Base-by-base conservation (phyloP, 2,888 invertebrate genomes). In the Thymelicus lineola region DNA sequence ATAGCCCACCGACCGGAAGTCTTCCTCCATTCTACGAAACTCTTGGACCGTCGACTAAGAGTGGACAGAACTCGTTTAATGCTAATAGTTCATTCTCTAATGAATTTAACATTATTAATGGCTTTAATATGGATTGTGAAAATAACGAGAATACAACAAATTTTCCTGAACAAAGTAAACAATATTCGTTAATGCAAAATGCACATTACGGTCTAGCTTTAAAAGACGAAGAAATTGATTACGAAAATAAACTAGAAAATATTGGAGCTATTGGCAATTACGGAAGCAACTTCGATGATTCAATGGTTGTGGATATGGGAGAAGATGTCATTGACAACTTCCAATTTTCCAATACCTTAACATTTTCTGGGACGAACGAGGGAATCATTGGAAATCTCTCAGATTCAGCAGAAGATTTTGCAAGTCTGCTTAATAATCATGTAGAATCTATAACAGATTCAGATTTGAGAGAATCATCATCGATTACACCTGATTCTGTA, bases 1-100 rank as follows among this genome's bases (percentile, higher is more conserved):
- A 97, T 77, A 97, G 97, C 79, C 97, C 97, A 65, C 97, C 97
- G 1, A 97, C 97, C 0, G 97, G 97, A 14, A 97, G 97, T 65
- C 90, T 98, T 72, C 98, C 98, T n/a, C 97, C 97, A 0, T 98
- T 98, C 82, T 97, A 97, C 86, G 97, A 97, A 88, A 97, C 97
- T 10, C 94, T 98, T 0, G 93, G 92, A 20, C 91, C 93, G 17
- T 91, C 91, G 3, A 91, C 92, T 17, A 98, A 98, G 86, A 96
- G 96, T 64, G 97, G 97, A 14, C 97, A 96, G 81, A 96, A 95
- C 75, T 95, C 95, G 12, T 97, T 95, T 81, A 96, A 96, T 81
- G 95, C 96, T 35, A 95, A 95, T 79, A 94, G 96, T 46, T 95
- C 94, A 76, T 96, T 96, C 78, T 89, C 94, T 35, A 96, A 96